Base-by-base conservation (phyloP, 2,888 invertebrate genomes). In the Drosophila anomalipes region DNA sequence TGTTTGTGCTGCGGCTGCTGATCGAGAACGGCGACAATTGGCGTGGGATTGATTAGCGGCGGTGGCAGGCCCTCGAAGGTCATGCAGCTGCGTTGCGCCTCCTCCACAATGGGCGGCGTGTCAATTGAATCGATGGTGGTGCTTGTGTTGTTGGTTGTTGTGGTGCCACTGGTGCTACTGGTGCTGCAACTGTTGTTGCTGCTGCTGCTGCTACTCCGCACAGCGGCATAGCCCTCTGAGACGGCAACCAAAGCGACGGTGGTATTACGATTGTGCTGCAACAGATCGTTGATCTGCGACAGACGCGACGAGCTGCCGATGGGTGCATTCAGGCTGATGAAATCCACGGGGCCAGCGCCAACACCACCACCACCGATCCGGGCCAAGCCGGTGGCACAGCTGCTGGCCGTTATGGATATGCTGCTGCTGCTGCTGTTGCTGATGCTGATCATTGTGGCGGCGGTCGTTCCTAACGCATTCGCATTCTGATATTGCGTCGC, bases 261-360 rank as follows among this genome's bases (percentile, higher is more conserved):
- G 26, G 92, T 91, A 78, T 89, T 93, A 4, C 93, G 92, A 90
- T 92, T 93, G 70, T 92, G 92, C 70, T 93, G 92, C 60, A 93
- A 70, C 65, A 93, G 83, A 88, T 93, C 92, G 74, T 93, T 93
- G 37, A 93, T 93, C 75, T 91, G 93, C n/a, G 92, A 91, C 26
- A 93, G 75, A 54, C 93, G 90, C 53, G 92, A 89, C 67, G 93
- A 92, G 73, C 92, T 93, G 72, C 90, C 82, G 52, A 89, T 80
- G 35, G 93, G 91, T 30, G 92, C 79, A 73, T 88, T 89, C 57
- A 92, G 79, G 69, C 83, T 92, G 7, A 93, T 92, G 53, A 92
- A 93, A 35, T 82, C 82, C 6, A 62, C 66, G 1, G 69, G 62
- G 5, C 51, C 62, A 10, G n/a, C 49, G 49, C 62, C 22, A 16